Conservation (phyloP, 1,140 invertebrate genomes). For the Nilaparvata lugens region DNA sequence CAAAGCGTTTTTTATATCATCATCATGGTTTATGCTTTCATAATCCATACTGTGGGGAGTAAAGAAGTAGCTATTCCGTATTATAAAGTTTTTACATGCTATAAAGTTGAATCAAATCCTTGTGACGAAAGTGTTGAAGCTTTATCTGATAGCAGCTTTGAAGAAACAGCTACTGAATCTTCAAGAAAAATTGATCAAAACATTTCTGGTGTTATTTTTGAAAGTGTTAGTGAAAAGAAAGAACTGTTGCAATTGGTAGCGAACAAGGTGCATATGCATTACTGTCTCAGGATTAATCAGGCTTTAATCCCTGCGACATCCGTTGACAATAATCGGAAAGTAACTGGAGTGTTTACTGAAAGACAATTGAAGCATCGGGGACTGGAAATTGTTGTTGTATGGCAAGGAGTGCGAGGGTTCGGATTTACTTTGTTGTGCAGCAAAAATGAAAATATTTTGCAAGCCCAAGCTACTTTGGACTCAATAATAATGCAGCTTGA, state of each 20-base stretch:
- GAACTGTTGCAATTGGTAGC: background rate
- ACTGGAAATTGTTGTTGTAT: background rate
- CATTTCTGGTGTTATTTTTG: background rate
- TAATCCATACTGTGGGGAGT: background rate
- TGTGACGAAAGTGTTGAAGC: background rate
- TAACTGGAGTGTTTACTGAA: background rate
- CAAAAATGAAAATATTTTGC: background rate
- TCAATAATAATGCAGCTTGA: background rate
- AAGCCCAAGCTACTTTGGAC: background rate
- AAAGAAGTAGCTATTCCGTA: background rate
- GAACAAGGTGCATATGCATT: background rate
- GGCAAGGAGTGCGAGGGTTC: background rate
- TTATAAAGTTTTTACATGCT: background rate
- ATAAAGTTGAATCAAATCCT: background rate
- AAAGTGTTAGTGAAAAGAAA: background rate
- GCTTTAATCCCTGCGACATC: background rate
- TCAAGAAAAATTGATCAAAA: background rate
- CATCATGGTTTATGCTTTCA: background rate
- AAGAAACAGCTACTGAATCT: too few relatives aligned
- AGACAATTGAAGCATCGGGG: background rate
- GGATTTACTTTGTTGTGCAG: background rate
- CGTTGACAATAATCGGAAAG: background rate
- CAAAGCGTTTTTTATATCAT: too few relatives aligned
- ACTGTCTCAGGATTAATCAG: background rate
- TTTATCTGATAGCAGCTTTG: background rate